Evolutionary conservation across 2,113 vertebrate species (phyloP), one percentile per base, ranked within the genome.

Genomic region (Lontra canadensis): DNA sequence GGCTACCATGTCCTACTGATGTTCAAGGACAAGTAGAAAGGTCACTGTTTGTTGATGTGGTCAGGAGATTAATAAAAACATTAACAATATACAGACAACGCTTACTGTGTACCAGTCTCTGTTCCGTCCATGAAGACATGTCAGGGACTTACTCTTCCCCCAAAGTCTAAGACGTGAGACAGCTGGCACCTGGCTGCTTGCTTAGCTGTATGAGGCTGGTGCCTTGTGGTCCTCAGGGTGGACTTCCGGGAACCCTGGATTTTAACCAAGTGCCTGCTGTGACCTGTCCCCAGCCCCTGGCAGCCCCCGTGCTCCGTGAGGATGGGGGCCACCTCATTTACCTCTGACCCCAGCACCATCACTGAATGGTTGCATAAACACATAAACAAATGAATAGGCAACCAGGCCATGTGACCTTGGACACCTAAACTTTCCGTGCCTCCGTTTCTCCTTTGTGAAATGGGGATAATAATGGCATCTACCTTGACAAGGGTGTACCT

Each of bases 301-400:
- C 69, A 78, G 49, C 49, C 29, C 42, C 73, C 4, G 1, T 10
- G 65, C 6, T 42, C 85, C 4, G 2, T 0, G 55, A 63, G 44
- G 52, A 5, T 1, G 0, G 29, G 11, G 15, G 21, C 36, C 0
- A 13, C 59, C 69, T 8, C 3, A 0, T 34, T 49, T 39, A 49
- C 26, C 59, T 89, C 69, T 25, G 57, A 42, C 25, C 29, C 78
- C 26, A 5, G 92, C 26, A 12, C n/a, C 80, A 2, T 18, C 36
- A 3, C 2, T 18, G 34, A 8, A 34, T 14, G 36, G 83, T 17
- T 1, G 29, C 6, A 0, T 14, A 7, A 21, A 26, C 26, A 59
- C 15, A 6, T 13, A 26, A 39, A 55, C 10, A 42, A 29, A 8
- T 15, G 79, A 61, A 13, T 10, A n/a, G 47, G 71, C 29, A 2